phyloP scores from a whole-genome alignment of 2,797 vertebrate genomes.

The Rhincodon typus region DNA sequence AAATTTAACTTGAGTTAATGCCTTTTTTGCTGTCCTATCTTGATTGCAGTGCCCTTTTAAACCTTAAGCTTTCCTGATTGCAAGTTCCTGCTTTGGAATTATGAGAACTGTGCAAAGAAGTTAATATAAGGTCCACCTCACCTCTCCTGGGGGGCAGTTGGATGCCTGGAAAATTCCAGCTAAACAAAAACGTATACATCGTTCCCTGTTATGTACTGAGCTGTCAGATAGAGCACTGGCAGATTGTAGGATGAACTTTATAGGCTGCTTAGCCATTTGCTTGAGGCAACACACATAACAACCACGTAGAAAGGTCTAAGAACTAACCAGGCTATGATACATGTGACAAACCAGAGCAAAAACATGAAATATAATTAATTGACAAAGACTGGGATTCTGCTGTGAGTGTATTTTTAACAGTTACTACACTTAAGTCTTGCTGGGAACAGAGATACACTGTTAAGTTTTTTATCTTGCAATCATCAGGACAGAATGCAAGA shows the following conservation, averaged over 20 bases:
- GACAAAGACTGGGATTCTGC: background rate
- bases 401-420: background rate
- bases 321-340: background rate
- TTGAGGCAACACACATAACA: background rate
- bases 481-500: too few species aligned
- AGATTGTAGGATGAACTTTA: background rate
- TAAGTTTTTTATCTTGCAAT: too few species aligned
- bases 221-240: background rate
- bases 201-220: background rate
- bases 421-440: background rate
- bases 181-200: background rate
- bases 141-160: background rate
- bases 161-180: background rate
- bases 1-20: background rate
- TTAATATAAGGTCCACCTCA: background rate
- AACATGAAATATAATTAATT: background rate
- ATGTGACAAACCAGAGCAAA: background rate
- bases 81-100: background rate
- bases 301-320: background rate
- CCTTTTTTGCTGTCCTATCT: background rate
- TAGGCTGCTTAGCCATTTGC: background rate
- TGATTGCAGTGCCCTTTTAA: too few species aligned
- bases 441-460: background rate
- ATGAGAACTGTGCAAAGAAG: background rate
- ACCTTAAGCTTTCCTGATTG: background rate